Evolutionary conservation across 2,113 vertebrate species (phyloP), one percentile per base, ranked within the genome.

Genomic region (Osmerus eperlanus): DNA sequence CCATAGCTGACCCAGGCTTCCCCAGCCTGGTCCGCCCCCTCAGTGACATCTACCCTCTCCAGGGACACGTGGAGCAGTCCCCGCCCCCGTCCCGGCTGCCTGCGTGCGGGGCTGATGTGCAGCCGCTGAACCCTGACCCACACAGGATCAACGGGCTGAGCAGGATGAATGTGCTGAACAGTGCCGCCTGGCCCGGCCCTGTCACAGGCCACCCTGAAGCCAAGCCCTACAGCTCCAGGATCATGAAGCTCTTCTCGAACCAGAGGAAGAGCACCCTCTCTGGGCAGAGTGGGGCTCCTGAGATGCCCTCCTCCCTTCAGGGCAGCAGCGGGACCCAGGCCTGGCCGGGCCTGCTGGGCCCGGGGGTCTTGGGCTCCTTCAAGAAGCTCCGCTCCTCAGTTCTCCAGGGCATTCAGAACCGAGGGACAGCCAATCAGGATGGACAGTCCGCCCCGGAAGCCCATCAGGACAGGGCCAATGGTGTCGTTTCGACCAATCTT

Each of bases 351-450:
- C 88, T 97, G 21, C 89, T 95, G 66, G 94, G 94, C 62, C 89
- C 98, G 29, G 93, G 89, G 47, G 96, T 96, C 74, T 92, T 97
- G 91, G 94, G 95, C 14, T 96, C 95, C 51, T 98, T 99, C 76
- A 98, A 97, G 84, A 98, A 97, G 76, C 67, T 98, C 3, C 95
- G 94, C 73, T 94, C 96, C 1, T 95, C 97, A 0, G 95, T 96
- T 67, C 90, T 96, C 1, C 97, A 96, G 83, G 96, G 96, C 23
- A 95, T 95, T 78, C 96, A 97, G 86, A 92, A 83, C 75, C 91
- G 88, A 67, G 95, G 93, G 19, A 78, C 80, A 58, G 64, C 78
- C 41, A 75, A 52, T 78, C 64, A 68, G 1, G 78, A 88, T n/a
- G 86, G 74, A 73, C 80, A 83, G 14, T 47, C 75, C 13, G 61